Conservation (phyloP, 2,888 invertebrate species). For the Oasisia sp. region DNA sequence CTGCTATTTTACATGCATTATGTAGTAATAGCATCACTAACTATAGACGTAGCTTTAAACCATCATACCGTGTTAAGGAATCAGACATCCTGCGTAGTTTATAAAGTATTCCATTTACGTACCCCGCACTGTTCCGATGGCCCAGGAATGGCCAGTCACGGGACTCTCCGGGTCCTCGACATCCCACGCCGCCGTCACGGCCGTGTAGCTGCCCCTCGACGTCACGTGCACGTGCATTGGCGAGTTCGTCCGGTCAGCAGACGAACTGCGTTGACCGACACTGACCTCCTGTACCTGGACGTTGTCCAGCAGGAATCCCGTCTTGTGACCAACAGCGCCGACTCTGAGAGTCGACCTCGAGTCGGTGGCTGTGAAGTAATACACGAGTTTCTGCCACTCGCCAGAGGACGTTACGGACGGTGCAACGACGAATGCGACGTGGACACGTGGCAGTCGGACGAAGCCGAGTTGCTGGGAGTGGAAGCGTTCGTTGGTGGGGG, state of each 20-base stretch:
- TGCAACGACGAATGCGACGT: background rate
- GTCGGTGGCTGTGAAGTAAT: background rate
- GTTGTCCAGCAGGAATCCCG: background rate
- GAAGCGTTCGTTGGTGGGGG: background rate
- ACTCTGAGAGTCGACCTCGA: background rate
- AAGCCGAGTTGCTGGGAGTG: background rate
- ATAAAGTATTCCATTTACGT: background rate
- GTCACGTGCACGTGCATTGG: background rate
- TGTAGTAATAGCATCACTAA: no score
- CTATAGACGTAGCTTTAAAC: background rate
- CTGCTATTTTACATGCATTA: no score
- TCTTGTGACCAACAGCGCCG: background rate
- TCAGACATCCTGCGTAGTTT: background rate
- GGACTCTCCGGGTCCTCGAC: conserved; percentile 41
- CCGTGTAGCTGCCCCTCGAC: background rate
- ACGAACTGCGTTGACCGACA: background rate
- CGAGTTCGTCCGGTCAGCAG: background rate
- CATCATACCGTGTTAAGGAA: background rate
- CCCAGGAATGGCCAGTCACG: conserved; percentile 42
- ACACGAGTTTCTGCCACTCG: background rate
- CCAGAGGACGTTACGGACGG: background rate
- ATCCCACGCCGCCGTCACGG: conserved; percentile 39
- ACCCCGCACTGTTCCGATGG: conserved; percentile 38
- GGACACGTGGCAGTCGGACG: background rate
- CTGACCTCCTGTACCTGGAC: conserved; percentile 9